phyloP scores from a whole-genome alignment of 1,140 invertebrate genomes.

The Goniozus legneri region DNA sequence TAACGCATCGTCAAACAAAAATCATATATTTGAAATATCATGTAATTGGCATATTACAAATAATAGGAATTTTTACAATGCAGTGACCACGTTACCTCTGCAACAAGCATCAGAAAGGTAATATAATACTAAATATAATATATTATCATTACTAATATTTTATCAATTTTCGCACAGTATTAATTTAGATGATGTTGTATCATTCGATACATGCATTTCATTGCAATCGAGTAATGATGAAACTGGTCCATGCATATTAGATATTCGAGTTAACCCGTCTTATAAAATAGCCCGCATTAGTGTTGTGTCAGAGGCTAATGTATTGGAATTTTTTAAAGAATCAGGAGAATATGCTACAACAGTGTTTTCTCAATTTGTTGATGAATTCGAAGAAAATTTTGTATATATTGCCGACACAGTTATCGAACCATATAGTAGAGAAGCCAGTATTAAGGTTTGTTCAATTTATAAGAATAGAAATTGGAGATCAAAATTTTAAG shows the following conservation, averaged over 20 bases:
- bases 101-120: slow-evolving; percentile 27
- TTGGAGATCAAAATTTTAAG: neutral
- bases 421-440: slow-evolving; percentile 38
- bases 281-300: slow-evolving; percentile 41
- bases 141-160: neutral
- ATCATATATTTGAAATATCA: slow-evolving; percentile 14
- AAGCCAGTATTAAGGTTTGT: slow-evolving; percentile 49
- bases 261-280: slow-evolving; percentile 40
- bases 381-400: slow-evolving; percentile 44
- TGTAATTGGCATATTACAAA: slow-evolving; percentile 40
- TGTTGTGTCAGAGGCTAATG: slow-evolving; percentile 45
- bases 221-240: slow-evolving; percentile 27
- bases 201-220: slow-evolving; percentile 37
- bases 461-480: neutral
- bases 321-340: slow-evolving; percentile 52
- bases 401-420: slow-evolving; percentile 40
- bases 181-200: slow-evolving; percentile 39
- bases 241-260: slow-evolving; percentile 35
- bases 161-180: slow-evolving; percentile 25
- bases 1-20: neutral
- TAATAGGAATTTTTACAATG: slow-evolving; percentile 27
- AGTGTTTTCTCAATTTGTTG: slow-evolving; percentile 43
- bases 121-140: neutral
- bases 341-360: slow-evolving; percentile 49
- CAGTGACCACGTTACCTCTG: slow-evolving; percentile 23